A percentile compares a stretch with the other conserved stretches of the same genome.
These are phyloP conservation scores for Araneus ventricosus DNA, from an alignment of 1,140 invertebrate species.

Conservation along the genomic window DNA sequence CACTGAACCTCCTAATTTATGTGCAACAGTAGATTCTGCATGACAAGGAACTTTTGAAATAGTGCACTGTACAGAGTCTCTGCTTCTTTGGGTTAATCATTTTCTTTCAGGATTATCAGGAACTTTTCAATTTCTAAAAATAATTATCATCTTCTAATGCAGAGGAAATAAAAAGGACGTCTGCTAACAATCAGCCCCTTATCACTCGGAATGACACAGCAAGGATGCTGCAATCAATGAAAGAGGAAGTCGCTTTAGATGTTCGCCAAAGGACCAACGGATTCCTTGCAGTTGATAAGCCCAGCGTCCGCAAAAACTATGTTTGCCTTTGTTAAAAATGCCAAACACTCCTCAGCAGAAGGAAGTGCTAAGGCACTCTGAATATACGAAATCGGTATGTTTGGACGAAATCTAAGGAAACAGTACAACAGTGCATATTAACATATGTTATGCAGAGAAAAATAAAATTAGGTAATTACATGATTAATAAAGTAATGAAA, in stretches of 20 bases:
- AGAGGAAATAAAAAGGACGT: neutral
- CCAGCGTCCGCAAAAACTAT: slow-evolving; percentile 87
- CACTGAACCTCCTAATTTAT: no score
- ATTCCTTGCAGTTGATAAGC: slow-evolving; percentile 91
- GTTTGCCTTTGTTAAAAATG: slow-evolving; percentile 91
- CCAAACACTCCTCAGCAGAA: slow-evolving; percentile 88
- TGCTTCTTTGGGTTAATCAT: neutral
- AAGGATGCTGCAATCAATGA: neutral
- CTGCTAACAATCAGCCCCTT: slow-evolving; percentile 16
- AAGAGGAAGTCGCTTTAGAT: slow-evolving; percentile 35
- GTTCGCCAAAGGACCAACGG: slow-evolving; percentile 64
- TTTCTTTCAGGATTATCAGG: neutral
- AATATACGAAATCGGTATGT: slow-evolving; percentile 91
- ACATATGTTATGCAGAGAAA: slow-evolving; percentile 9
- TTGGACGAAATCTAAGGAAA: slow-evolving; percentile 93
- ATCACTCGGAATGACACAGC: neutral
- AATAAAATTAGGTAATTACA: neutral
- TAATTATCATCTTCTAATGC: neutral
- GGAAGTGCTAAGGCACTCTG: slow-evolving; percentile 92
- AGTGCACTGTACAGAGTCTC: neutral
- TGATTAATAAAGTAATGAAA: no score
- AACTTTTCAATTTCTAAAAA: neutral
- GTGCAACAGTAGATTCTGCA: no score
- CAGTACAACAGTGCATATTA: slow-evolving; percentile 80
- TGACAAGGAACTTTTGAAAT: no score